Evolutionary conservation across 2,113 vertebrate species (phyloP), one percentile per base, ranked within the genome.

Genomic region (Cranoglanis bouderius): DNA sequence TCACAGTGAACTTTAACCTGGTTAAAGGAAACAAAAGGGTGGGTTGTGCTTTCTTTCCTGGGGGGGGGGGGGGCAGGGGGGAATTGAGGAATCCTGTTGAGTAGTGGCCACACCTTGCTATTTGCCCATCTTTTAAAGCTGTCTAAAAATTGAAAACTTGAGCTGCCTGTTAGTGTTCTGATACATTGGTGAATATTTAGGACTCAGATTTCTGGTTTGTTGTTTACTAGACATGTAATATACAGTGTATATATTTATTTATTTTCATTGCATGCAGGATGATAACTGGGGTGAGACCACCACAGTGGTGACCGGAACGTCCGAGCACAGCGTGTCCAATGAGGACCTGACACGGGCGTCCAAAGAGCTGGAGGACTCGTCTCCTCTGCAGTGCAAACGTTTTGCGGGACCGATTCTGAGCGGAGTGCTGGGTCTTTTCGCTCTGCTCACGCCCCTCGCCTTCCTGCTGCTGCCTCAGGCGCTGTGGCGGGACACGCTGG

Each of bases 261-360:
- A n/a, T n/a, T n/a, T n/a, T n/a, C n/a, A n/a, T n/a, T n/a, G n/a
- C n/a, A n/a, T 67, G 29, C 92, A 99, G 98, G 98, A 99, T 95
- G 98, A 99, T 93, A 98, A 98, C 95, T 99, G 98, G 98, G 98
- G 98, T 19, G 98, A 99, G 95, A 99, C 98, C 90, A 99, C 98
- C 0, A 99, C 98, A 0, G 98, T 98, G 6, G 95, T 99, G 93
- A 99, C 98, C 0, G 98, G 98, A 91, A 99, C 98, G 0, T 99
- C 98, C 0, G 98, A 99, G 93, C 98, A 97, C 94, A 99, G 98
- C 92, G 95, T 98, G n/a, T 99, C 98, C 9, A 97, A 98, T 91
- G 98, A 99, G 95, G 98, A 99, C 95, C 97, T 99, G 26, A 96
- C 97, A 4, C 96, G 96, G 77, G 97, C 97, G 93, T 97, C 96